A percentile compares a stretch with the other conserved stretches of the same genome.
phyloP scores from a whole-genome alignment of 2,888 invertebrate genomes.

The Ophion ventricosus region DNA sequence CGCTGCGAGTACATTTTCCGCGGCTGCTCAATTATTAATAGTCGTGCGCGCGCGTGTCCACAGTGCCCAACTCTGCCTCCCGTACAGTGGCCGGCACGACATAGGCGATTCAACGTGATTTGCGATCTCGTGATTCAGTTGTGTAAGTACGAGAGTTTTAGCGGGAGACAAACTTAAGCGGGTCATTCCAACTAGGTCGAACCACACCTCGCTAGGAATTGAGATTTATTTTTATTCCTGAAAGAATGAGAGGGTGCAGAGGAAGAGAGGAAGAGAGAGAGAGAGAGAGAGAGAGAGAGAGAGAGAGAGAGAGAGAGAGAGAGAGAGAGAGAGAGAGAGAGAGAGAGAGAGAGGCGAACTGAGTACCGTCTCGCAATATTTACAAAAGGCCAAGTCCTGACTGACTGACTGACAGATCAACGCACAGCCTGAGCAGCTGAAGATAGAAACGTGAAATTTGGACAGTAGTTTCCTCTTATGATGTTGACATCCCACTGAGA shows the following conservation, averaged over 20 bases:
- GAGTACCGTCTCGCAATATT: too few species aligned
- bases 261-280: background rate
- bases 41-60: constrained; percentile 59
- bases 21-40: constrained; percentile 71
- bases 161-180: constrained; percentile 37
- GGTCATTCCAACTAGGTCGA: constrained; percentile 70
- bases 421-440: too few species aligned
- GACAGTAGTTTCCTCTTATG: too few species aligned
- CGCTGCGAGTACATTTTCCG: constrained; percentile 19
- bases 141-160: constrained; percentile 21
- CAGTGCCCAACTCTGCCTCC: constrained; percentile 15
- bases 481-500: too few species aligned
- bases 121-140: constrained; percentile 49
- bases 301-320: too few species aligned
- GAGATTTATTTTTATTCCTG: constrained; percentile 62
- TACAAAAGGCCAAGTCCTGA: too few species aligned
- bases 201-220: constrained; percentile 46
- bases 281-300: too few species aligned
- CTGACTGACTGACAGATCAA: too few species aligned
- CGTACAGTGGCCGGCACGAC: constrained; percentile 8
- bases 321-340: too few species aligned
- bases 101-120: constrained; percentile 63
- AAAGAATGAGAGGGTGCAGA: background rate
- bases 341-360: too few species aligned
- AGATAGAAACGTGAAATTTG: too few species aligned